Conservation (phyloP, 2,797 vertebrate species). For the Neopelma chrysocephalum region DNA sequence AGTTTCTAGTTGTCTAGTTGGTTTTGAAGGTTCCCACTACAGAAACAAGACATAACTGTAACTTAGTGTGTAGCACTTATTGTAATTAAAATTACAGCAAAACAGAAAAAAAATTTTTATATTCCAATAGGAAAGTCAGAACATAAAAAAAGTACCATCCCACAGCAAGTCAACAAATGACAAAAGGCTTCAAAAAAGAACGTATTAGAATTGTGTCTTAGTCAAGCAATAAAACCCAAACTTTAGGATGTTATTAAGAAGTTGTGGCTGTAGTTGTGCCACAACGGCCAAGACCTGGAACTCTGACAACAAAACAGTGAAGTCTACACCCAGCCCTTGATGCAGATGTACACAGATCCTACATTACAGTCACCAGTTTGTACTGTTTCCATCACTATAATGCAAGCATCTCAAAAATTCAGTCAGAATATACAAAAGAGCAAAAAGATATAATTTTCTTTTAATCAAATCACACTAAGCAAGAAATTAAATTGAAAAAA, state of each 20-base stretch:
- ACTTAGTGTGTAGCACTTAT: not conserved
- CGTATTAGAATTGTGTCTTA: not conserved
- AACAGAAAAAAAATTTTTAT: not conserved
- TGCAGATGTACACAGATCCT: not conserved
- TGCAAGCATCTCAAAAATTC: not conserved
- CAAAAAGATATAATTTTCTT: not conserved
- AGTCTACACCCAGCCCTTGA: not conserved
- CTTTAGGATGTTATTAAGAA: not conserved
- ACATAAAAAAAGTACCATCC: not conserved
- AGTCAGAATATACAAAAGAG: not conserved
- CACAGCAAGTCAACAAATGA: not conserved
- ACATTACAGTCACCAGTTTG: accelerated
- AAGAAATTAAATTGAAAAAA: not conserved
- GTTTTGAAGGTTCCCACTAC: not conserved
- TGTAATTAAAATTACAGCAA: not conserved
- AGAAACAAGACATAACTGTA: not conserved
- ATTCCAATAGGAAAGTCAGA: not conserved
- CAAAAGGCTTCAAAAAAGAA: not conserved
- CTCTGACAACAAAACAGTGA: not conserved
- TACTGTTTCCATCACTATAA: not conserved
- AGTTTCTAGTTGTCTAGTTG: not conserved
- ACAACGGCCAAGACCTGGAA: not conserved
- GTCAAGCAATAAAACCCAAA: not conserved
- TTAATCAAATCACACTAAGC: not conserved
- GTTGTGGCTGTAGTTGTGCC: not conserved